Conservation (phyloP, 2,797 vertebrate species). For the Sebastes vulpes region DNA sequence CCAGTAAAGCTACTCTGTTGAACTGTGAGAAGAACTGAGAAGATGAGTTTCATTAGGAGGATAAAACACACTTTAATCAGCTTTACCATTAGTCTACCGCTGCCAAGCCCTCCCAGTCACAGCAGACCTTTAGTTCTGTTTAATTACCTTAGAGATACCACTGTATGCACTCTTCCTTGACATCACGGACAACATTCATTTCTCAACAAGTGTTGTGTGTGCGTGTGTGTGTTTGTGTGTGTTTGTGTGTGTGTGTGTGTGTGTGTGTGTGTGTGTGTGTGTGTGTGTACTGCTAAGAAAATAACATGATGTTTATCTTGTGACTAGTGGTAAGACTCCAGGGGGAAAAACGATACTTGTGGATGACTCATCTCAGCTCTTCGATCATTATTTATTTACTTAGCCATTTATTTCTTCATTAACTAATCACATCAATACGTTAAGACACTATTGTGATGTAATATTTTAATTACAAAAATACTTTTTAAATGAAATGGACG, state of each 20-base stretch:
- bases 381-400: constrained; percentile 24
- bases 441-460: not conserved
- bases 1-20: constrained; percentile 46
- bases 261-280: not conserved
- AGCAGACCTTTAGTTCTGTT: constrained; percentile 79
- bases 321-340: constrained; percentile 59
- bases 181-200: constrained; percentile 71
- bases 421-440: constrained; percentile 4
- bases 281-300: constrained; percentile 45
- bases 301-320: constrained; percentile 68
- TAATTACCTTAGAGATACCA: constrained; percentile 82
- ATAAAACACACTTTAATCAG: constrained; percentile 84
- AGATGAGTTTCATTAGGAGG: constrained; percentile 78
- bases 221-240: not conserved
- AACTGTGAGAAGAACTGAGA: constrained; percentile 55
- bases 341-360: constrained; percentile 31
- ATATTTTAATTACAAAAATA: not conserved
- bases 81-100: constrained; percentile 76
- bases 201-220: constrained; percentile 59
- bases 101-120: constrained; percentile 74
- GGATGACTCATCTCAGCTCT: constrained; percentile 36
- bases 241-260: constrained; percentile 3
- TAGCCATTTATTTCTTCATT: constrained; percentile 13
- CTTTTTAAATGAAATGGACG: not conserved
- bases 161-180: constrained; percentile 71